A percentile compares a stretch with the other conserved stretches of the same genome.
Conservation (phyloP, 2,797 vertebrate species). For the Fratercula arctica region DNA sequence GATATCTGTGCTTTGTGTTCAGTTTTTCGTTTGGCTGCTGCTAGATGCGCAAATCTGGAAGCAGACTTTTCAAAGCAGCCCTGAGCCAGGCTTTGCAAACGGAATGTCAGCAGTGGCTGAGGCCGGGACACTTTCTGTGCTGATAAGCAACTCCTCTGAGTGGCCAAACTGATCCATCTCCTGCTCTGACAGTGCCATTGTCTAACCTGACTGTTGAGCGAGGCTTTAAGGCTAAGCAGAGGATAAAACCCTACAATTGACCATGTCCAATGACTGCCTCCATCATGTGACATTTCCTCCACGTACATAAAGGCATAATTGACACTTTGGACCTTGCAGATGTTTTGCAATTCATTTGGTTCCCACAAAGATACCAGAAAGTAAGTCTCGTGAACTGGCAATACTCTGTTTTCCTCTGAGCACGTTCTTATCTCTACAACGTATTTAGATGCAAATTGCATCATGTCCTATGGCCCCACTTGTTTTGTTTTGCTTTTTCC, state of each 20-base stretch:
- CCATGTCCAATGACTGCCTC: slow-evolving; percentile 77
- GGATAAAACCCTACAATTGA: slow-evolving; percentile 76
- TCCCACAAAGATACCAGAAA: slow-evolving; percentile 74
- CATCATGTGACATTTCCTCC: slow-evolving; percentile 80
- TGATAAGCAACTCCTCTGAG: slow-evolving; percentile 65
- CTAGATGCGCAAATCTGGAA: slow-evolving; percentile 18
- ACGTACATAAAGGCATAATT: slow-evolving; percentile 74
- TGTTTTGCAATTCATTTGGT: slow-evolving; percentile 75
- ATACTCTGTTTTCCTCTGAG: slow-evolving; percentile 55
- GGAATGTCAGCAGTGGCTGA: slow-evolving; percentile 38
- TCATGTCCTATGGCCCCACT: neutral
- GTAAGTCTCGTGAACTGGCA: slow-evolving; percentile 65
- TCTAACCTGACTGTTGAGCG: slow-evolving; percentile 69
- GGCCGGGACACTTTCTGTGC: slow-evolving; percentile 62
- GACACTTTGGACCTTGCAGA: slow-evolving; percentile 74
- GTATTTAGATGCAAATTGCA: slow-evolving; percentile 67
- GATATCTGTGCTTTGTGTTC: slow-evolving; percentile 19
- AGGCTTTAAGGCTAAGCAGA: slow-evolving; percentile 73
- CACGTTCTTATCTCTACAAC: slow-evolving; percentile 49
- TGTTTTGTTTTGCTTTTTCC: slow-evolving; percentile 37
- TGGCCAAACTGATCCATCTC: slow-evolving; percentile 75
- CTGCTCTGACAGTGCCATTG: slow-evolving; percentile 69
- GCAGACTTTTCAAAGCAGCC: slow-evolving; percentile 18
- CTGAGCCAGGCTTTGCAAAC: slow-evolving; percentile 49
- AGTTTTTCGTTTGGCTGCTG: neutral